Evolutionary conservation across 2,113 vertebrate species (phyloP).

Genomic region (Geococcyx californianus): DNA sequence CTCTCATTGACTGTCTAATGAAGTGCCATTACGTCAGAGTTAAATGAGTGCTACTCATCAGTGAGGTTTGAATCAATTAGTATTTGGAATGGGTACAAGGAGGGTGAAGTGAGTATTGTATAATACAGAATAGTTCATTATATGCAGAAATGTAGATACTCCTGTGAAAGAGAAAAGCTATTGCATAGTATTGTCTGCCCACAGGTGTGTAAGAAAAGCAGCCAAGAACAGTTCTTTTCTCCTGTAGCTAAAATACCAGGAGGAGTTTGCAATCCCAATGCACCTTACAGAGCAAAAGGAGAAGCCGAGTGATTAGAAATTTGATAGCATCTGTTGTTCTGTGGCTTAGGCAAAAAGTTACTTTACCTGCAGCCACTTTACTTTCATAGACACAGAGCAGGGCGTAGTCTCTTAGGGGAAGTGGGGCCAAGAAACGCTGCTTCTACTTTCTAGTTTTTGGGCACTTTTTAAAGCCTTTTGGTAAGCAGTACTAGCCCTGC

Average conservation of each 20-base stretch:
- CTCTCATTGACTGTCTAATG: neutral
- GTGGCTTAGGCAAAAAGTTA: neutral
- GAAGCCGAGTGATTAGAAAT: neutral
- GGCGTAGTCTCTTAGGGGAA: neutral
- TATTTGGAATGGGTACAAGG: neutral
- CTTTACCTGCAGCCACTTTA: neutral
- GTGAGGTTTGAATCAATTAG: neutral
- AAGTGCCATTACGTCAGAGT: neutral
- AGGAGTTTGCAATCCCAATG: neutral
- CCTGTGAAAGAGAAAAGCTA: neutral
- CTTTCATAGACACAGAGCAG: neutral
- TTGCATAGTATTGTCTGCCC: neutral
- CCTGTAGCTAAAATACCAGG: neutral
- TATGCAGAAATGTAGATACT: neutral
- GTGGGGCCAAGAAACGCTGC: neutral
- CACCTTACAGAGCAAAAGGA: neutral
- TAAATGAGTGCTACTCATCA: neutral
- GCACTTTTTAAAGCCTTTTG: neutral
- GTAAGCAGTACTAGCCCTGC: neutral
- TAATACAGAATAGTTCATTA: neutral
- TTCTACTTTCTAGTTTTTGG: neutral
- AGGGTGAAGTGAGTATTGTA: neutral
- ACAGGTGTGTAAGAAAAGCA: neutral
- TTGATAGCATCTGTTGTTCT: neutral
- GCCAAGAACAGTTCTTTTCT: neutral